These are phyloP conservation scores for Maniola jurtina DNA, from an alignment of 1,140 invertebrate genomes.

Conservation along the genomic window DNA sequence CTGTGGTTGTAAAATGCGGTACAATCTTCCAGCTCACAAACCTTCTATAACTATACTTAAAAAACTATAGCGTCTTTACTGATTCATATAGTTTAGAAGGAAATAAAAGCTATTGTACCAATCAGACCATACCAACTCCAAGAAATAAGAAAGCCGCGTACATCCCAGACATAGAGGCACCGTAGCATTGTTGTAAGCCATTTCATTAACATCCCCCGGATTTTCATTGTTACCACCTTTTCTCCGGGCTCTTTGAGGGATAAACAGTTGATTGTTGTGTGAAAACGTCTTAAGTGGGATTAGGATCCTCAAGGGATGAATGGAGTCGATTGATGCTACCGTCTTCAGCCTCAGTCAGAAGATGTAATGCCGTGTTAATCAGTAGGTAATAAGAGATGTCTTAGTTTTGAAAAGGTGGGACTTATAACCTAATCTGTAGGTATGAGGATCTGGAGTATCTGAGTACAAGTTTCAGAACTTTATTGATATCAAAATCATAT, in stretches of 20 bases:
- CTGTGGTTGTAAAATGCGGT: too few relatives aligned
- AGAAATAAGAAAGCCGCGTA: background rate
- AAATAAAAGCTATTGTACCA: background rate
- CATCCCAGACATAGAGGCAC: constrained; percentile 52
- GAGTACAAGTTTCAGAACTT: too few relatives aligned
- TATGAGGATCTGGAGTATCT: too few relatives aligned
- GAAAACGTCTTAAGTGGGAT: constrained; percentile 58
- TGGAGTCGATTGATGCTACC: constrained; percentile 42
- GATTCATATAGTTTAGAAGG: background rate
- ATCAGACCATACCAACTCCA: background rate
- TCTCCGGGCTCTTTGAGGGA: constrained; percentile 42
- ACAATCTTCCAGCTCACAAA: too few relatives aligned
- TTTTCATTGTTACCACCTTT: constrained; percentile 35
- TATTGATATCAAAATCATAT: too few relatives aligned
- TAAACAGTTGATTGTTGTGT: constrained; percentile 52
- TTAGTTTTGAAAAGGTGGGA: background rate
- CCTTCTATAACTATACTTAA: too few relatives aligned
- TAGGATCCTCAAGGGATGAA: constrained; percentile 36
- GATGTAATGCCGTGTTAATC: too few relatives aligned
- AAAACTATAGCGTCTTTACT: too few relatives aligned
- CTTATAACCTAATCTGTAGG: too few relatives aligned
- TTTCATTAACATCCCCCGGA: constrained; percentile 54
- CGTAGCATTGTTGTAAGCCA: constrained; percentile 46
- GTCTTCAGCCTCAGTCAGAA: constrained; percentile 21
- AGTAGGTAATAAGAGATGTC: background rate